A percentile compares a stretch with the other conserved stretches of the same genome.
These are phyloP conservation scores for Hippocampus abdominalis DNA, from an alignment of 2,113 vertebrate genomes.

Conservation along the genomic window DNA sequence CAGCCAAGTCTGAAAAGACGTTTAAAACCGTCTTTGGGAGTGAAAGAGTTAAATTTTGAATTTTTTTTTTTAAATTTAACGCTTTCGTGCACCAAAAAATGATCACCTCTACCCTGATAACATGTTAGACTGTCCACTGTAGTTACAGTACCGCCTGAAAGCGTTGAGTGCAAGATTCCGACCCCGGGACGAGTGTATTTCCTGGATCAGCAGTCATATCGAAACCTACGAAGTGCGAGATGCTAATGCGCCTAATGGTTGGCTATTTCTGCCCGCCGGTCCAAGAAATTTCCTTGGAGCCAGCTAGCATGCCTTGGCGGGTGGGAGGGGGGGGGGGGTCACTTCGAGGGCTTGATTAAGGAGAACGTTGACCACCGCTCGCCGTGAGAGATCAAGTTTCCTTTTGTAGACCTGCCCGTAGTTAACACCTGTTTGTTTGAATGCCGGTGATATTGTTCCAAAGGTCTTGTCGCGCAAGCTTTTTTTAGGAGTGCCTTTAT, in stretches of 20 bases:
- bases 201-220: conserved; percentile 1
- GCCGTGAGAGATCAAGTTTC: conserved; percentile 35
- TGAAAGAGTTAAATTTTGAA: too few relatives aligned
- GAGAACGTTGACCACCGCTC: conserved; percentile 12
- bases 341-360: not conserved
- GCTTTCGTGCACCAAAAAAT: too few relatives aligned
- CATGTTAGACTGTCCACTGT: too few relatives aligned
- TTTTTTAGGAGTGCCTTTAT: not conserved
- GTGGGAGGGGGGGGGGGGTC: not conserved
- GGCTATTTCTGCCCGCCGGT: conserved; percentile 29
- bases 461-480: not conserved
- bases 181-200: conserved; percentile 18
- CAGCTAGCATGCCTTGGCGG: conserved; percentile 48
- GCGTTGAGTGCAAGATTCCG: not conserved
- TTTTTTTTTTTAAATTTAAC: not conserved
- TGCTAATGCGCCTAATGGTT: conserved; percentile 41
- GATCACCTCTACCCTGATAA: too few relatives aligned
- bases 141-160: too few relatives aligned
- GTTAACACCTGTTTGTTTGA: conserved; percentile 11
- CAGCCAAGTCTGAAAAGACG: too few relatives aligned
- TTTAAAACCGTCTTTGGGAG: too few relatives aligned
- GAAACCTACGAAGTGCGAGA: conserved; percentile 4
- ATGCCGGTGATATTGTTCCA: conserved; percentile 10
- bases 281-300: conserved; percentile 26
- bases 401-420: not conserved